Percentiles rank a stretch among this genome's conserved stretches.
phyloP scores from a whole-genome alignment of 2,113 vertebrate genomes.

The Sander vitreus region DNA sequence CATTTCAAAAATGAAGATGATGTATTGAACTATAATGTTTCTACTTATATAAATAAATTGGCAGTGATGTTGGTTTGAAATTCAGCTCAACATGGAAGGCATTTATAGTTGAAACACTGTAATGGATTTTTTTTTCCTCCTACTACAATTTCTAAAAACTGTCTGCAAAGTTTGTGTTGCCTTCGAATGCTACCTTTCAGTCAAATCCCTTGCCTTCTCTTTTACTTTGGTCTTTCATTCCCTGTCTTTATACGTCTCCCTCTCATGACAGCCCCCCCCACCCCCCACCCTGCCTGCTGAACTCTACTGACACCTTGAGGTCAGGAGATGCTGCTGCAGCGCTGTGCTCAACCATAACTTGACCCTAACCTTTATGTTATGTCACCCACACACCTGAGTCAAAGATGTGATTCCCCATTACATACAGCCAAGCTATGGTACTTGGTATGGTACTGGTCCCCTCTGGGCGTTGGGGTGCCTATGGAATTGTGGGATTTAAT shows the following conservation, averaged over 20 bases:
- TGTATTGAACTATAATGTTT: background rate
- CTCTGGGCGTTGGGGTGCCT: slow-evolving; percentile 45
- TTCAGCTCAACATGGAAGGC: slow-evolving; percentile 22
- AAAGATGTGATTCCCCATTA: slow-evolving; percentile 26
- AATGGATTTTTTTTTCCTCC: slow-evolving; percentile 15
- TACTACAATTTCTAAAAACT: slow-evolving; percentile 15
- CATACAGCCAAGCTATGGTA: background rate
- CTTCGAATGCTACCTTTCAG: slow-evolving; percentile 61
- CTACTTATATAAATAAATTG: background rate
- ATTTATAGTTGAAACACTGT: slow-evolving; percentile 31
- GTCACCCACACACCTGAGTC: slow-evolving; percentile 2
- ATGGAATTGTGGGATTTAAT: slow-evolving; percentile 72
- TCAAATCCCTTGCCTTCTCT: slow-evolving; percentile 14
- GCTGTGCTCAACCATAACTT: slow-evolving; percentile 11
- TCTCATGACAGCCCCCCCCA: background rate
- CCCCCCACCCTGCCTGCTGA: slow-evolving; percentile 64
- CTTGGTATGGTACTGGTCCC: slow-evolving; percentile 20
- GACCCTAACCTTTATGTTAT: slow-evolving; percentile 57
- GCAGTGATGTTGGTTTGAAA: slow-evolving; percentile 2
- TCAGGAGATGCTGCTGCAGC: slow-evolving; percentile 62
- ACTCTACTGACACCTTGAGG: slow-evolving; percentile 83
- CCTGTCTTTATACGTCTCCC: slow-evolving; percentile 1
- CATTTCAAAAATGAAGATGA: background rate
- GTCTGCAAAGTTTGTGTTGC: slow-evolving; percentile 62
- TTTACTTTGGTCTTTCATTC: background rate